These are phyloP conservation scores for Rousettus leschenaultii DNA, from an alignment of 2,113 vertebrate species.

Conservation along the genomic window DNA sequence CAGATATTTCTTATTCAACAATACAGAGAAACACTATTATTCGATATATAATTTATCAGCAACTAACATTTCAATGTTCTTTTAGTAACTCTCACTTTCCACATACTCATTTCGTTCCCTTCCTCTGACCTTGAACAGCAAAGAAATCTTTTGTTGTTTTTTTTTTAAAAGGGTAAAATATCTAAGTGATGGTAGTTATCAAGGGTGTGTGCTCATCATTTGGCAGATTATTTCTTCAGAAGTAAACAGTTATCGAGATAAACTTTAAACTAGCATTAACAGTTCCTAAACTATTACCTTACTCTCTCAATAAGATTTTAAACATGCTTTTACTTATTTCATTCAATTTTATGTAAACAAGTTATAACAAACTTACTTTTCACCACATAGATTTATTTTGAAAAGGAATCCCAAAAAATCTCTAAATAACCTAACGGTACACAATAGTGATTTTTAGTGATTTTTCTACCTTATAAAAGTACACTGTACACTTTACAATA, in stretches of 20 bases:
- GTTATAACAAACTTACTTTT: not conserved
- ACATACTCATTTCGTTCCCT: not conserved
- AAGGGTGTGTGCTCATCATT: not conserved
- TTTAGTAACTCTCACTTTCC: not conserved
- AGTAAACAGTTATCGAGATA: not conserved
- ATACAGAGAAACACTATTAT: not conserved
- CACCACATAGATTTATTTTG: not conserved
- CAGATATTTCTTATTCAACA: not conserved
- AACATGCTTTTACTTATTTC: not conserved
- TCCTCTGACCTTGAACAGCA: not conserved
- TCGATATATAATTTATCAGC: not conserved
- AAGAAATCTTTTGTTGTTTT: not conserved
- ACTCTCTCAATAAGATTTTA: not conserved
- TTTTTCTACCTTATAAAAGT: not conserved
- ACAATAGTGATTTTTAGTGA: not conserved
- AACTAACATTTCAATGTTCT: not conserved
- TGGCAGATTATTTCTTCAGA: not conserved
- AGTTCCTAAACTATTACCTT: not conserved
- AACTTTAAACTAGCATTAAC: not conserved
- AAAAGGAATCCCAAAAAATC: not conserved
- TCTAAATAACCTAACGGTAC: not conserved
- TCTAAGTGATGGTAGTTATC: not conserved
- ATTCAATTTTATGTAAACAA: conserved; percentile 7
- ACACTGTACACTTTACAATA: not conserved
- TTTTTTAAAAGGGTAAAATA: not conserved